Base-by-base conservation (phyloP, 2,888 invertebrate genomes). In the Phasia obesa region DNA sequence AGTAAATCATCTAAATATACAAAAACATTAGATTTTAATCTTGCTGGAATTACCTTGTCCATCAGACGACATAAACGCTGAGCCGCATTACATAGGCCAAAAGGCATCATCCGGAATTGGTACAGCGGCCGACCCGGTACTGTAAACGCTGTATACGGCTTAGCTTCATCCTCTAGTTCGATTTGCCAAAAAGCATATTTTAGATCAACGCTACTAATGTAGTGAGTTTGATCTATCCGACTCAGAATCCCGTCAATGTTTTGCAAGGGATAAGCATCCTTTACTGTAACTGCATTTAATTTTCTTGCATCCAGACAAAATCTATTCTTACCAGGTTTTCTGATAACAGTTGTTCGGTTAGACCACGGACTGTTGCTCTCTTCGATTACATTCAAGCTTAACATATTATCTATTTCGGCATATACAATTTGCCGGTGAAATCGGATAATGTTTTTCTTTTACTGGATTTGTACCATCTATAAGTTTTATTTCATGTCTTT, bases 281-380 rank as follows among this genome's bases (percentile, higher is more conserved):
- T 78, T 13, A 71, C 23, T 0, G 70, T 71, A 0, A 87, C 85
- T 1, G 55, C 49, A 38, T 88, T 89, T 0, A 88, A 70, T 27
- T 86, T 85, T 3, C 87, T 35, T 19, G 85, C 87, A 47, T 88
- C 88, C 0, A 88, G 71, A 31, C 87, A 87, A n/a, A 88, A 86
- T 0, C 86, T 47, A 11, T 84, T 86, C 2, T 79, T 85, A 0
- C 86, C 86, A 5, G 44, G 6, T 17, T 44, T 44, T 17, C 44
- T 7, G 7, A 44, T 17, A 4, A 44, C 44, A 1, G 44, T 19
- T 17, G 44, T 44, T 0, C 17, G 3, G 7, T 59, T 59, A 3
- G 21, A 21, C 38, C 59, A 59, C 5, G 38, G 38, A 7, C 59
- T 59, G 6, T 59, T 38, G 21, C 59, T 59, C n/a, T 59, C 38